Evolutionary conservation across 2,113 vertebrate genomes (phyloP), one percentile per base, ranked within the genome.

Genomic region (Amblyopsis rosae): DNA sequence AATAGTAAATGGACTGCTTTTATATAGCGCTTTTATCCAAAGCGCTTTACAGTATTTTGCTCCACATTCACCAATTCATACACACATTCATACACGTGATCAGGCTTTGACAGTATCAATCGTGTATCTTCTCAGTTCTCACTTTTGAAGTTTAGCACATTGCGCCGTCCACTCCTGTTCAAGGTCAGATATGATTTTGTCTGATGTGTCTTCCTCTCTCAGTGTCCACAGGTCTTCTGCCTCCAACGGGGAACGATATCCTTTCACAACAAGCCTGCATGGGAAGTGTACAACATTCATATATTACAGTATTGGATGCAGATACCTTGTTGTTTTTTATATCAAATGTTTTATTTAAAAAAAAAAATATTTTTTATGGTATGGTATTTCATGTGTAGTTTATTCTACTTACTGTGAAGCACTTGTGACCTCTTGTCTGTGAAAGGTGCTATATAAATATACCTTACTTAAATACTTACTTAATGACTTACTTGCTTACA

Each of bases 171-270:
- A 98, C 16, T 94, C 92, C 59, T 87, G 85, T 55, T 96, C 87
- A 48, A 97, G 87, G 67, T 86, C 91, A 15, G 93, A 90, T 61
- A 97, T 92, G 3, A 98, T 95, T 79, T 94, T 92, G 51, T 93
- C 81, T 0, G 96, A 96, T 0, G 89, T 94, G 76, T 97, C 94
- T 51, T 95, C 93, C 46, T 87, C 86, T n/a, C 91, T 92, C 55
- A 98, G 90, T 0, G 91, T 88, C 96, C 97, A 98, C 69, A 98
- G 84, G 81, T 97, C 95, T 61, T 93, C 86, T 15, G 89, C 59
- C 13, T 71, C 81, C 82, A 98, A 71, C 0, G 93, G 85, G 12
- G 80, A 87, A 51, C 82, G 88, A 86, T 93, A 95, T 64, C 96
- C 96, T 75, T 92, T 95, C 90, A 95, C 93, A 64, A 94, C 84